Conservation (phyloP, 2,797 vertebrate species). For the Sus cebifrons region DNA sequence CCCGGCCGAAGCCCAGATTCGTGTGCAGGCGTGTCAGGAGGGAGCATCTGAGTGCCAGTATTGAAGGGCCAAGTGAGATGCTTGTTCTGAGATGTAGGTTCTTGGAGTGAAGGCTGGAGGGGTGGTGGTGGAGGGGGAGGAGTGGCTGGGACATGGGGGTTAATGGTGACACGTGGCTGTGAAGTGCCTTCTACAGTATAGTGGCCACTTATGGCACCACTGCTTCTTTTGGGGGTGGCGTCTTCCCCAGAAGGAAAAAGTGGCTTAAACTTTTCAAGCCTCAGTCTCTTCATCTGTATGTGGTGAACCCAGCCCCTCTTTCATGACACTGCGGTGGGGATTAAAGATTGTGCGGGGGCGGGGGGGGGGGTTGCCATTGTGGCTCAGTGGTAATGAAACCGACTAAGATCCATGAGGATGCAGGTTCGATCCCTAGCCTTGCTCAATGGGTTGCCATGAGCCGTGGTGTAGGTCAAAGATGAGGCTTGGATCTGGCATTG, state of each 20-base stretch:
- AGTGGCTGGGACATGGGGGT: background rate
- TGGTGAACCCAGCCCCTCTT: background rate
- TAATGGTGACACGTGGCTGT: accelerated
- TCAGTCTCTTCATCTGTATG: background rate
- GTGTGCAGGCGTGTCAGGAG: background rate
- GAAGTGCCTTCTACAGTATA: background rate
- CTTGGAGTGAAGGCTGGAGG: background rate
- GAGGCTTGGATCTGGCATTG: too few species aligned
- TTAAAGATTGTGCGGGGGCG: too few species aligned
- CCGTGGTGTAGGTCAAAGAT: too few species aligned
- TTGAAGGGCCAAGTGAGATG: background rate
- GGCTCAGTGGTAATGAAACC: too few species aligned
- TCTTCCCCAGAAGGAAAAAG: background rate
- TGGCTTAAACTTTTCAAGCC: background rate
- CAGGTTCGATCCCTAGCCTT: too few species aligned
- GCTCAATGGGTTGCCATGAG: too few species aligned
- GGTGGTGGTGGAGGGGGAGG: background rate
- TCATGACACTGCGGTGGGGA: background rate
- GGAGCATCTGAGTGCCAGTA: background rate
- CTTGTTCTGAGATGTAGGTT: background rate
- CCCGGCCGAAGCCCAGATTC: background rate
- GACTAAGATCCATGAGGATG: too few species aligned
- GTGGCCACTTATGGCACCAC: background rate
- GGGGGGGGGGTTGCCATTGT: too few species aligned
- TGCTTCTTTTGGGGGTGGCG: background rate